A percentile compares a stretch with the other conserved stretches of the same genome.
These are phyloP conservation scores for Bufo gargarizans DNA, from an alignment of 2,113 vertebrate species.

Conservation along the genomic window DNA sequence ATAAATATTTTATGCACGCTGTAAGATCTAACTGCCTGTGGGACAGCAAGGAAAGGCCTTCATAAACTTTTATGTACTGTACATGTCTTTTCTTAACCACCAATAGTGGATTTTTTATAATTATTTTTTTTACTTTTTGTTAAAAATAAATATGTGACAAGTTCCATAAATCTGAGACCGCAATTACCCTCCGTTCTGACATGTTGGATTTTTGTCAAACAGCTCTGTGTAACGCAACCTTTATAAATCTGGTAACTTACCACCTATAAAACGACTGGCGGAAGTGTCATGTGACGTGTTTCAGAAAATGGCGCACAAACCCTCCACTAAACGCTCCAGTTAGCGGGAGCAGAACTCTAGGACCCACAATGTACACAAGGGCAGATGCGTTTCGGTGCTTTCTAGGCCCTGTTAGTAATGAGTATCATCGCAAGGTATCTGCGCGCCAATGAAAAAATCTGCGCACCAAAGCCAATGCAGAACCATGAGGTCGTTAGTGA, in stretches of 20 bases:
- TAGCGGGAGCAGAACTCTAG: too few species aligned
- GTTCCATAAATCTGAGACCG: too few species aligned
- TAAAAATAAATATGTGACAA: too few species aligned
- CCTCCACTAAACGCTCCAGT: background rate
- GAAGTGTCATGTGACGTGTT: background rate
- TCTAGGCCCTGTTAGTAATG: too few species aligned
- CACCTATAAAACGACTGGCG: too few species aligned
- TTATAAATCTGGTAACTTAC: too few species aligned
- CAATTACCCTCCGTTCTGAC: background rate
- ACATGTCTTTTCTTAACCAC: background rate
- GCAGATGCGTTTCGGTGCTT: too few species aligned
- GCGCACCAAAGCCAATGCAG: background rate
- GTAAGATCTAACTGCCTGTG: conserved; percentile 26
- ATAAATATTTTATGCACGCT: conserved; percentile 32
- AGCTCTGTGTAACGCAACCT: background rate
- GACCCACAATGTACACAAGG: too few species aligned
- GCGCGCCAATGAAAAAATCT: too few species aligned
- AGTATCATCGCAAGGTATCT: too few species aligned
- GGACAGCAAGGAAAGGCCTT: background rate
- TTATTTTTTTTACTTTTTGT: too few species aligned
- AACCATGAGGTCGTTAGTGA: conserved; percentile 4
- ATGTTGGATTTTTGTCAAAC: background rate
- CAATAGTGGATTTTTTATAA: background rate
- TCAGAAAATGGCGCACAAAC: background rate
- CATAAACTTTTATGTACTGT: conserved; percentile 30